A percentile compares a stretch with the other conserved stretches of the same genome.
These are phyloP conservation scores for Sardina pilchardus DNA, from an alignment of 2,113 vertebrate species.

Conservation along the genomic window DNA sequence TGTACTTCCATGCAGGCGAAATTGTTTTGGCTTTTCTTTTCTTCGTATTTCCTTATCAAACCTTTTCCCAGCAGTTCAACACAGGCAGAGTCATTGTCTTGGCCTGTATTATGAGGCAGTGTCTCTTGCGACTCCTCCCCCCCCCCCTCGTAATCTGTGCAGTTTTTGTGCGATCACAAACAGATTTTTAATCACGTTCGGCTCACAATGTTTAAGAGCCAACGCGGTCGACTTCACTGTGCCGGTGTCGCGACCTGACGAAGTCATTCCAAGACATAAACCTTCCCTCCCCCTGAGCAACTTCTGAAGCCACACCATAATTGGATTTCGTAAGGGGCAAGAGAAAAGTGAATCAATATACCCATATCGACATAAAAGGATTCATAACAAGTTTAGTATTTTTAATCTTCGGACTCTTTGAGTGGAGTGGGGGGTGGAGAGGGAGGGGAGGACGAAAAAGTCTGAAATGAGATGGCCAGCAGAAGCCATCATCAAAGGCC, in stretches of 20 bases:
- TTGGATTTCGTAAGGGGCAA: constrained; percentile 28
- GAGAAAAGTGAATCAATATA: constrained; percentile 23
- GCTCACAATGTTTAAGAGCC: neutral
- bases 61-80: neutral
- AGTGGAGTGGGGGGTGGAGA: neutral
- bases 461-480: constrained; percentile 3
- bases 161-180: neutral
- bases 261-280: constrained; percentile 12
- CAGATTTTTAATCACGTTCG: neutral
- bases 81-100: neutral
- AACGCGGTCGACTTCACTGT: neutral
- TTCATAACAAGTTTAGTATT: constrained; percentile 27
- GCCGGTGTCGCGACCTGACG: neutral
- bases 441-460: neutral
- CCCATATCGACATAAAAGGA: constrained; percentile 25
- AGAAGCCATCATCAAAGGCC: neutral
- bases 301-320: constrained; percentile 22
- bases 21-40: neutral
- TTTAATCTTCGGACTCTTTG: constrained; percentile 18
- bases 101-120: neutral
- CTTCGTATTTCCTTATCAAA: neutral
- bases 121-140: neutral
- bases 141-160: neutral
- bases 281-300: constrained; percentile 15
- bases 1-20: neutral